These are phyloP conservation scores for Caenorhabditis remanei DNA, from an alignment of 1,140 invertebrate species.

Conservation along the genomic window DNA sequence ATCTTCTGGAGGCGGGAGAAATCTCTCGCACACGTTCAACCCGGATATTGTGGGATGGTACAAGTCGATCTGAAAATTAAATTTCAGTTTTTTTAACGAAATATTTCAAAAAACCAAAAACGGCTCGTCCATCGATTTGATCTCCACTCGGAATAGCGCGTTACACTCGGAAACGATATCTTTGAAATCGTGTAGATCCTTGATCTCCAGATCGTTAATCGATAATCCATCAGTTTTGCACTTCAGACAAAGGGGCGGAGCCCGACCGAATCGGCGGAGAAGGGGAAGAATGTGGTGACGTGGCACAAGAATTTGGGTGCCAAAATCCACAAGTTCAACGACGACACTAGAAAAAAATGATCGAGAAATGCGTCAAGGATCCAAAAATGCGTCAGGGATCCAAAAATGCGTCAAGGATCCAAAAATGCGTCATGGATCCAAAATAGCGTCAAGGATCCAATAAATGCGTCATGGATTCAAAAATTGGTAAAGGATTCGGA, in stretches of 20 bases:
- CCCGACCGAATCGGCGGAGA: neutral
- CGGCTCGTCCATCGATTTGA: constrained; percentile 9
- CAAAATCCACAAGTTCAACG: constrained; percentile 22
- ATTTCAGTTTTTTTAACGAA: neutral
- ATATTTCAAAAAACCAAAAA: neutral
- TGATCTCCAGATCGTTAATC: constrained; percentile 31
- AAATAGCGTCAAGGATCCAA: neutral
- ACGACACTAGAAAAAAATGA: neutral
- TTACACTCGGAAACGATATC: constrained; percentile 22
- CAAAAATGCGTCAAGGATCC: too few relatives aligned
- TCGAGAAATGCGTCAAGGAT: neutral
- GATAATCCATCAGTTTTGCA: neutral
- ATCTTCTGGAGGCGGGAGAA: neutral
- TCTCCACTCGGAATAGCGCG: constrained; percentile 18
- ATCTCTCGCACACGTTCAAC: neutral
- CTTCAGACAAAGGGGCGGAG: constrained; percentile 37
- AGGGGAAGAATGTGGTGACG: neutral
- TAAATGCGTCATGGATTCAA: neutral
- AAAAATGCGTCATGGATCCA: too few relatives aligned
- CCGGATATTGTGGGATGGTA: constrained; percentile 33
- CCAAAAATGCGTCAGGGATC: neutral
- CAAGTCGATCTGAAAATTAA: constrained; percentile 14
- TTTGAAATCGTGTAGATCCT: constrained; percentile 40
- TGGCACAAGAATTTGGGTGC: constrained; percentile 8
- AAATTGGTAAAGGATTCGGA: neutral